Percentiles rank a stretch among this genome's conserved stretches.
Evolutionary conservation across 2,888 invertebrate genomes (phyloP).

Genomic region (Nezara viridula): DNA sequence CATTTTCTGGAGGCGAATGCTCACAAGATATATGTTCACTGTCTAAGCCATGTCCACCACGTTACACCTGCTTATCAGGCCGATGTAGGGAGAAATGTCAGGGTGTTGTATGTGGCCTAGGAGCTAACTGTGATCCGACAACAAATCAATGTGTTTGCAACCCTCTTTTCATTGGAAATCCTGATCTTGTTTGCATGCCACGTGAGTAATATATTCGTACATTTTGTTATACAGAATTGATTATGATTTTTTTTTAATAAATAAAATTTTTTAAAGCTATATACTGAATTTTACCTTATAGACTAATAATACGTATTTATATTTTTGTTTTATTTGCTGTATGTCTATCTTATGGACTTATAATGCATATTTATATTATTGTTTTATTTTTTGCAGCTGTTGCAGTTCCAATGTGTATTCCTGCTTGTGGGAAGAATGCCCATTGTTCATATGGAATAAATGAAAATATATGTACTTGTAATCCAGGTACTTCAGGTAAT

Average conservation of each 20-base stretch:
- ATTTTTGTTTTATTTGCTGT: background rate
- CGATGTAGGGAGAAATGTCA: constrained; percentile 92
- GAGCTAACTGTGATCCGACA: constrained; percentile 85
- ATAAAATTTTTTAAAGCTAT: too few species aligned
- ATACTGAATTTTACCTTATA: too few species aligned
- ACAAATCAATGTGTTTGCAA: constrained; percentile 89
- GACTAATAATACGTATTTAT: too few species aligned
- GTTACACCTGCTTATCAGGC: constrained; percentile 87
- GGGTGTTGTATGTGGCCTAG: constrained; percentile 88
- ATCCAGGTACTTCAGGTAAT: constrained; percentile 87
- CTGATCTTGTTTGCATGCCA: constrained; percentile 90
- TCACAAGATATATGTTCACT: constrained; percentile 85
- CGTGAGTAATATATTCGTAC: constrained; percentile 75
- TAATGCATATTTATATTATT: background rate
- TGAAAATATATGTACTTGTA: constrained; percentile 84
- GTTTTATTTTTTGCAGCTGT: constrained; percentile 74
- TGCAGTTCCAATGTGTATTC: constrained; percentile 82
- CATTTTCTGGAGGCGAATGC: constrained; percentile 91
- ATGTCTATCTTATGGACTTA: background rate
- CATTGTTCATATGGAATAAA: constrained; percentile 85
- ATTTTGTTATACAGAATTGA: background rate
- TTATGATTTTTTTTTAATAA: background rate
- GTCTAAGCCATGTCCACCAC: constrained; percentile 81
- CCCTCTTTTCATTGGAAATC: constrained; percentile 89
- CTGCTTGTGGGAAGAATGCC: constrained; percentile 85